Conservation (phyloP, 2,113 vertebrate species). For the Phylloscopus trochiloides region DNA sequence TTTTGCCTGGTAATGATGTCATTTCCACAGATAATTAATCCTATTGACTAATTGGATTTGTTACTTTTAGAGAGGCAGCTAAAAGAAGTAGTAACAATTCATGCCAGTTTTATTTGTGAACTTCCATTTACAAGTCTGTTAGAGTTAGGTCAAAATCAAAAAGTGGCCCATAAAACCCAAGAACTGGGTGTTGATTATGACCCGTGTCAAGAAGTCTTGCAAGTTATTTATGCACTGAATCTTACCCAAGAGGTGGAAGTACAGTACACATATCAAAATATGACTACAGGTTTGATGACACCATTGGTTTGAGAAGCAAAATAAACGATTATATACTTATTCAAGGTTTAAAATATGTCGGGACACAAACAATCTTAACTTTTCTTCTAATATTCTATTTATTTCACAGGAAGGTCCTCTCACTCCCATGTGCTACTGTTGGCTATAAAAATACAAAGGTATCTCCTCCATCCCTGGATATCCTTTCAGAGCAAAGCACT, state of each 20-base stretch:
- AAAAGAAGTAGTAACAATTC: background rate
- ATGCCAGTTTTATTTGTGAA: background rate
- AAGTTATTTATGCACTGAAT: background rate
- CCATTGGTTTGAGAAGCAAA: background rate
- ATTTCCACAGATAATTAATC: constrained; percentile 64
- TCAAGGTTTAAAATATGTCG: background rate
- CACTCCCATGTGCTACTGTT: background rate
- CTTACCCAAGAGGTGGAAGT: background rate
- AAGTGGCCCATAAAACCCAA: background rate
- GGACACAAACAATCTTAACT: background rate
- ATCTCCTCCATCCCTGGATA: background rate
- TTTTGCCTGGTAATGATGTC: constrained; percentile 24
- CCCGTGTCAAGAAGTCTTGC: background rate
- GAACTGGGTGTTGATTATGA: background rate
- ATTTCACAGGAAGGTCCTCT: background rate
- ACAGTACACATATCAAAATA: background rate
- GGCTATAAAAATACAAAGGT: background rate
- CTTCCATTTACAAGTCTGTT: background rate
- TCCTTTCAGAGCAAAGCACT: background rate
- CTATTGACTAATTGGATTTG: constrained; percentile 16
- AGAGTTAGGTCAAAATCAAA: background rate
- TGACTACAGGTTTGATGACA: background rate
- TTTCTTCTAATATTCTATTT: background rate
- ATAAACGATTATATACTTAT: background rate
- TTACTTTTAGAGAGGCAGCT: background rate